Base-by-base conservation (phyloP, 2,797 vertebrate genomes). In the Mus spretus region DNA sequence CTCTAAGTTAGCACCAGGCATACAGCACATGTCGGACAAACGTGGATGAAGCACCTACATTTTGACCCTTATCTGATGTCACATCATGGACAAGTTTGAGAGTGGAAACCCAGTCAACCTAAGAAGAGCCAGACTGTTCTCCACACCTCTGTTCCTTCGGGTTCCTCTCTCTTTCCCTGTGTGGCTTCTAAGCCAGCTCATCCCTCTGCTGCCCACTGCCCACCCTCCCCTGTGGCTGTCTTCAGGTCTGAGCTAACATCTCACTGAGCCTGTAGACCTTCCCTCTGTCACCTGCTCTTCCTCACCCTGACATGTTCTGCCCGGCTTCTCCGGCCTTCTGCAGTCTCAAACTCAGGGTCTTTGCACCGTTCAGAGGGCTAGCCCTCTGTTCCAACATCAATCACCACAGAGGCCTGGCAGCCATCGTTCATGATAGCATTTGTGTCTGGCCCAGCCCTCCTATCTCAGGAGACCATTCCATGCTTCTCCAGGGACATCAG, bases 71-170 rank as follows among this genome's bases (percentile, higher is more conserved):
- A 40, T 24, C 26, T 19, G 3, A 0, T 19, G 72, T n/a, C 47
- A 40, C 13, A 13, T 5, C 6, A 0, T 1, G 34, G 13, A 37
- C 0, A 67, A 40, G 7, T 0, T 34, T 40, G 8, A 26, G 40
- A 24, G 50, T 65, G 44, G 74, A 77, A 61, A 34, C 26, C 44
- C 47, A 72, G 28, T 44, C 55, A 2, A 0, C 26, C 31, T 31
- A 17, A 72, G 47, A 55, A 34, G 74, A 77, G 34, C 31, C 67
- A 24, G 17, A 63, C 37, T 17, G 8, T 44, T 6, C 24, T 55
- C 44, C 19, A 3, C 22, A 10, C 57, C 70, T 65, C 9, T 10
- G 82, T 3, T 20, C 65, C 50, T 3, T 44, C 57, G 0, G 12
- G 47, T 12, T 31, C 13, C 84, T 31, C 57, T 28, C 55, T 14